phyloP scores from a whole-genome alignment of 2,797 vertebrate genomes.

The Sebastes diploproa region DNA sequence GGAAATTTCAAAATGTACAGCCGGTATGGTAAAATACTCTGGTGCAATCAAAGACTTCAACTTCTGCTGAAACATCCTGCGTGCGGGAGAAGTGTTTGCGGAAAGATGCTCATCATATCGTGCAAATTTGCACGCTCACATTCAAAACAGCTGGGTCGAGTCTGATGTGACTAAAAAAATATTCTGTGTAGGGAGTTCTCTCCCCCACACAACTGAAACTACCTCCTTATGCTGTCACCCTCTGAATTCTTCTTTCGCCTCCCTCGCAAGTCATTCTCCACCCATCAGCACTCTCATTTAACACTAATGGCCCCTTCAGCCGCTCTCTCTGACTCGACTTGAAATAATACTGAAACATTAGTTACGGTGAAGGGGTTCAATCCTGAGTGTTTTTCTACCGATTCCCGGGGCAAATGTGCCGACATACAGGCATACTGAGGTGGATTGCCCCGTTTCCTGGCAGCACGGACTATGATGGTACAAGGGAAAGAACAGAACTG shows the following conservation, averaged over 20 bases:
- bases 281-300: constrained; percentile 40
- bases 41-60: constrained; percentile 40
- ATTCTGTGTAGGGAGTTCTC: neutral
- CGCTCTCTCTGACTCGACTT: constrained; percentile 16
- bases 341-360: constrained; percentile 53
- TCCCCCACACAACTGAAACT: constrained; percentile 11
- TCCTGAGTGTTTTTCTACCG: constrained; percentile 29
- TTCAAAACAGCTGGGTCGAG: constrained; percentile 28
- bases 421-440: constrained; percentile 71
- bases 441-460: constrained; percentile 60
- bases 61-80: constrained; percentile 42
- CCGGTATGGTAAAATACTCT: constrained; percentile 21
- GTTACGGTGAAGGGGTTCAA: constrained; percentile 37
- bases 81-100: neutral
- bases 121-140: constrained; percentile 7
- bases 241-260: constrained; percentile 21
- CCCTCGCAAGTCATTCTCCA: constrained; percentile 35
- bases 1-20: constrained; percentile 46
- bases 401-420: constrained; percentile 56
- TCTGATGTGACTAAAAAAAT: constrained; percentile 6
- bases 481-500: neutral
- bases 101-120: constrained; percentile 2
- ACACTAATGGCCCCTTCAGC: constrained; percentile 39
- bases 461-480: neutral
- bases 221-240: constrained; percentile 1